Percentiles rank a stretch among this genome's conserved stretches.
phyloP scores from a whole-genome alignment of 2,888 invertebrate genomes.

The Anoncus sp. region DNA sequence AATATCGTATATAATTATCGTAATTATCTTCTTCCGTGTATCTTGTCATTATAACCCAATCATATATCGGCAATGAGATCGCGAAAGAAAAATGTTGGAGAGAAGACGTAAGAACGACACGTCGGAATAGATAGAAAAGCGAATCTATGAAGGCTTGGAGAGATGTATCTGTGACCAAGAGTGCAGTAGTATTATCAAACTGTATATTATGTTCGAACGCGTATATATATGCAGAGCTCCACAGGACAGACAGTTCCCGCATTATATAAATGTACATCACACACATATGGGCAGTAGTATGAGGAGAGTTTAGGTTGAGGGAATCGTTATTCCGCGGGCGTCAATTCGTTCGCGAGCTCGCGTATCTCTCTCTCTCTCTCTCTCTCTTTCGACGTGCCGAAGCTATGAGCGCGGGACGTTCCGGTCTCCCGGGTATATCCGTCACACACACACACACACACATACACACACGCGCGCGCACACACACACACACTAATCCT shows the following conservation, averaged over 20 bases:
- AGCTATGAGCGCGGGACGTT: conserved; percentile 14
- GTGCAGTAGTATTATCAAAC: conserved; percentile 5
- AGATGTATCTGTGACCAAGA: conserved; percentile 21
- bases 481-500: conserved; percentile 1
- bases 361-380: conserved; percentile 38
- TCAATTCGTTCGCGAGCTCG: conserved; percentile 30
- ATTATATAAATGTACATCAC: neutral
- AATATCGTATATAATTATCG: no score
- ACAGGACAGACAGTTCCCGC: neutral
- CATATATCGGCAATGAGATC: conserved; percentile 18
- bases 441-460: conserved; percentile 8
- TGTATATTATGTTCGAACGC: neutral
- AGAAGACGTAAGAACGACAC: conserved; percentile 6
- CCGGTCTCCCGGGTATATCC: conserved; percentile 32
- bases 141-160: neutral
- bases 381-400: conserved; percentile 14
- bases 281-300: neutral
- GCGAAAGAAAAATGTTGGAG: conserved; percentile 13
- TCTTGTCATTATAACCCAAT: conserved; percentile 14
- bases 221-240: neutral
- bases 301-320: conserved; percentile 36
- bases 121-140: conserved; percentile 11
- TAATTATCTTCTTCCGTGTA: conserved; percentile 42
- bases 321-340: conserved; percentile 59
- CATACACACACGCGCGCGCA: neutral